Evolutionary conservation across 2,113 vertebrate species (phyloP), one percentile per base, ranked within the genome.

Genomic region (Myrmecobius fasciatus): DNA sequence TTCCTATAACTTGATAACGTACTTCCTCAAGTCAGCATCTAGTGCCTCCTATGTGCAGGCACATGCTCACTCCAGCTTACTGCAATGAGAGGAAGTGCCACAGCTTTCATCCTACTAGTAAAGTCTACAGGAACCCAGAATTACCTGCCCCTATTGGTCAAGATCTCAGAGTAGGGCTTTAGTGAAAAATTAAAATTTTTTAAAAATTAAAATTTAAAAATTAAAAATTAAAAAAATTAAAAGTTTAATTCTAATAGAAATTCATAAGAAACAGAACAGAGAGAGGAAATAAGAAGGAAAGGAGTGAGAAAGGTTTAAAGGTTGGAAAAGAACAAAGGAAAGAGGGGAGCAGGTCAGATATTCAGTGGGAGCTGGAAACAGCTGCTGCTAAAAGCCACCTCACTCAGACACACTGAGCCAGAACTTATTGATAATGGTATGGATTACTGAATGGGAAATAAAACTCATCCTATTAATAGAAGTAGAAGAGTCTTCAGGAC

Each of bases 301-400:
- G 49, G 92, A 48, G 49, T 11, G 96, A 96, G 52, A n/a, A 53
- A 95, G 89, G 95, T 95, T 91, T 95, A 92, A 3, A 93, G 52
- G 46, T 43, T 51, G 28, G 54, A 56, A 60, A 60, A 60, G 28
- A 60, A 60, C 9, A 28, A 31, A 60, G 54, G 8, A 56, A 10
- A 60, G 10, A 31, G 56, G 28, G 28, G 49, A 51, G 1, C 28
- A 67, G 60, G 60, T 22, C 60, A 67, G 12, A 8, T 25, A 60
- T 67, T 67, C 5, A 60, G 56, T 60, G 3, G 26, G 26, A 3
- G 8, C 28, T 60, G 56, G 10, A 36, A 36, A 36, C 56, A 60
- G 56, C 28, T 60, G 56, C 56, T 60, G 28, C 10, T 31, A 60
- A 60, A 56, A 67, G 31, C 60, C 60, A n/a, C 4, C 31, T 67